phyloP scores from a whole-genome alignment of 2,888 invertebrate genomes.

The Baccha elongata region DNA sequence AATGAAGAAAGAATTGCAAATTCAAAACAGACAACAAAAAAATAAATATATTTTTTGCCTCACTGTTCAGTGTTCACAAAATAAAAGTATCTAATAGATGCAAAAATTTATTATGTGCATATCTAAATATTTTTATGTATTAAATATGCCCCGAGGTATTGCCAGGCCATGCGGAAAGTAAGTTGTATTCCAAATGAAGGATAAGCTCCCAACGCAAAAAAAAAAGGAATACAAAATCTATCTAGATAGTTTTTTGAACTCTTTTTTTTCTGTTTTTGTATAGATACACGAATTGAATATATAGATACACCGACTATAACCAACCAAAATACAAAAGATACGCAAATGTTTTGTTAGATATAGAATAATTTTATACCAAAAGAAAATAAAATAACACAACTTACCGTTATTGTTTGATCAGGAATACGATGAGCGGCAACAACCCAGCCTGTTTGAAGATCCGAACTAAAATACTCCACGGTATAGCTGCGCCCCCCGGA shows the following conservation, averaged over 20 bases:
- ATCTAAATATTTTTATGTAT: conserved; percentile 71
- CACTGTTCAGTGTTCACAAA: conserved; percentile 28
- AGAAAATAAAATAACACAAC: conserved; percentile 72
- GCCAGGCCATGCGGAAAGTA: conserved; percentile 60
- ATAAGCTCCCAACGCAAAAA: conserved; percentile 3
- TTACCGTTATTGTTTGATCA: conserved; percentile 87
- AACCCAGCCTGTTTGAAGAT: conserved; percentile 90
- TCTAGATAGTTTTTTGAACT: too few species aligned
- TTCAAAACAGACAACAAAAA: conserved; percentile 22
- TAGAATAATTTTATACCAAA: conserved; percentile 61
- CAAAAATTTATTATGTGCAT: conserved; percentile 71
- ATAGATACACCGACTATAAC: background rate
- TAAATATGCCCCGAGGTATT: conserved; percentile 45
- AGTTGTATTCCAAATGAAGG: conserved; percentile 49
- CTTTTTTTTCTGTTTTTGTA: background rate
- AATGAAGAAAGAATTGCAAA: conserved; percentile 38
- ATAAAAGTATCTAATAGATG: conserved; percentile 62
- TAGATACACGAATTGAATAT: background rate
- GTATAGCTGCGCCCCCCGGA: conserved; percentile 85
- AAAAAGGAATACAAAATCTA: background rate
- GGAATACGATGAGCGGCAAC: conserved; percentile 87
- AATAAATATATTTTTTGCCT: conserved; percentile 2
- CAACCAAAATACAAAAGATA: conserved; percentile 11
- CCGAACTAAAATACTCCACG: conserved; percentile 90
- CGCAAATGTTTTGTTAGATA: conserved; percentile 55